These are phyloP conservation scores for Sander lucioperca DNA, from an alignment of 2,113 vertebrate species.

Conservation along the genomic window DNA sequence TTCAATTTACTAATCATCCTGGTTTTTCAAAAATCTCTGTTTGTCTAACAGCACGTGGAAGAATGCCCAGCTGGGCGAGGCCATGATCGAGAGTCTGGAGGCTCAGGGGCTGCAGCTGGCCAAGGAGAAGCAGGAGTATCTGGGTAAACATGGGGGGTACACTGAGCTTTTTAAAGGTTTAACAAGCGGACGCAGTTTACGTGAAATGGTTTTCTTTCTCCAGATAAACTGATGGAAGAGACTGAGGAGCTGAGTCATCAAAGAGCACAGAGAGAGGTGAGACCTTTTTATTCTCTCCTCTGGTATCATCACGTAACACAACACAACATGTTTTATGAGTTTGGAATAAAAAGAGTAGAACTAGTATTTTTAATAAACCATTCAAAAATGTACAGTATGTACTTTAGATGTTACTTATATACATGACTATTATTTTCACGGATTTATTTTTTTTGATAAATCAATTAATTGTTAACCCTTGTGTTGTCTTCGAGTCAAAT, in stretches of 20 bases:
- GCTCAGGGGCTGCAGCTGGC: conserved; percentile 97
- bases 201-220: conserved; percentile 50
- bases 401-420: too few relatives aligned
- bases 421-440: too few relatives aligned
- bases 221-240: conserved; percentile 99
- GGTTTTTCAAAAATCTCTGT: conserved; percentile 3
- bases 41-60: conserved; percentile 91
- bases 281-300: background rate
- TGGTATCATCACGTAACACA: background rate
- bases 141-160: conserved; percentile 84
- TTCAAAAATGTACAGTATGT: background rate
- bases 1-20: background rate
- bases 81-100: conserved; percentile 98
- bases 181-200: background rate
- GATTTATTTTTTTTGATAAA: too few relatives aligned
- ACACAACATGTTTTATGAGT: background rate
- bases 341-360: too few relatives aligned
- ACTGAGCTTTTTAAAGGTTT: background rate
- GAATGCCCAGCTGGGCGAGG: conserved; percentile 96
- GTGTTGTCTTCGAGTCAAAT: too few relatives aligned
- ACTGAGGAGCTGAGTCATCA: conserved; percentile 95
- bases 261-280: conserved; percentile 93
- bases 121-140: conserved; percentile 97
- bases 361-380: background rate
- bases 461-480: too few relatives aligned